These are phyloP conservation scores for Nipponacmea schrenckii DNA, from an alignment of 2,888 invertebrate genomes.

Conservation along the genomic window DNA sequence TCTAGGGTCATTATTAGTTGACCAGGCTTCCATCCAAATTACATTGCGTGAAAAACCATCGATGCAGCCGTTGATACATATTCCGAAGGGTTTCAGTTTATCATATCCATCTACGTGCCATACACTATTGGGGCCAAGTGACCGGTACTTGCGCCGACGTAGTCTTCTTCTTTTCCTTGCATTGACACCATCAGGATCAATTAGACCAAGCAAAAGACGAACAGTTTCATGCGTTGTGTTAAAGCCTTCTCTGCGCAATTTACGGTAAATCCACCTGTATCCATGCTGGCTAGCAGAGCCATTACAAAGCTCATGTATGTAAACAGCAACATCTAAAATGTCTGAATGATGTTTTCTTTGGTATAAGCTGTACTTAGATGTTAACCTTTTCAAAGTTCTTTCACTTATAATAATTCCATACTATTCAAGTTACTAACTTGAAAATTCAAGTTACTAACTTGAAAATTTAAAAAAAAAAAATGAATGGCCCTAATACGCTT, in stretches of 20 bases:
- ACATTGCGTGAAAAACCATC: constrained; percentile 36
- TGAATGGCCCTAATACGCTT: no score
- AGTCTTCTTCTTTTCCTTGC: constrained; percentile 22
- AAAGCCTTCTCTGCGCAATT: constrained; percentile 18
- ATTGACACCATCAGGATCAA: constrained; percentile 25
- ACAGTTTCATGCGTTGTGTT: constrained; percentile 19
- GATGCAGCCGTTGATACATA: constrained; percentile 38
- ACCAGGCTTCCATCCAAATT: constrained; percentile 33
- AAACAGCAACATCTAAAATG: constrained; percentile 21
- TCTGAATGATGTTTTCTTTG: constrained; percentile 15
- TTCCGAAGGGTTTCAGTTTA: constrained; percentile 37
- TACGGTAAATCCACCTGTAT: constrained; percentile 27
- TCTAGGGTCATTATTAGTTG: constrained; percentile 31
- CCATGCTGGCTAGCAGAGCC: constrained; percentile 22
- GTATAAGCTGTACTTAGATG: no score
- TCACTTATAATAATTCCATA: no score
- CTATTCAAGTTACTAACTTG: no score
- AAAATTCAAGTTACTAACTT: no score
- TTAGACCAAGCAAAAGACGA: constrained; percentile 12
- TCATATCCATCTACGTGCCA: constrained; percentile 42
- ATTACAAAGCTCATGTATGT: constrained; percentile 14
- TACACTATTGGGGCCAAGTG: constrained; percentile 33
- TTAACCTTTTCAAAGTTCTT: no score
- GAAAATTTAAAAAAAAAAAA: no score
- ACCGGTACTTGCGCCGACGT: constrained; percentile 25